Evolutionary conservation across 1,140 invertebrate species (phyloP).

Genomic region (Andrena cerasifolii): DNA sequence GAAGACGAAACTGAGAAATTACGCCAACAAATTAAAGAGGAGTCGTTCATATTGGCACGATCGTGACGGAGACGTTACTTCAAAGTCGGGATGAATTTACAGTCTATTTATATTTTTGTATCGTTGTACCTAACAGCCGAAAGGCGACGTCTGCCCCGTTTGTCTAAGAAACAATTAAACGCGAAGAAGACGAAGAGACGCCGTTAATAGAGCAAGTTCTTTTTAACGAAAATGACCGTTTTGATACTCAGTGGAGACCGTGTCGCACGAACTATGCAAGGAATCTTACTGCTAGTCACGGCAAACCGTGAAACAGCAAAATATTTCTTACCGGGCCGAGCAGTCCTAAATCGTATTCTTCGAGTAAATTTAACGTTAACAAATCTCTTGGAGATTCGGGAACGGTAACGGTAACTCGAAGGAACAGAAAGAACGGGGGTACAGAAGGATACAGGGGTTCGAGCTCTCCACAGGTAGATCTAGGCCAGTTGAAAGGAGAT

Average conservation of each 20-base stretch:
- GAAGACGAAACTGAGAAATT: constrained; percentile 70
- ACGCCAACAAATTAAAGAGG: constrained; percentile 56
- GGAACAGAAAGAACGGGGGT: neutral
- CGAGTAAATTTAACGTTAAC: neutral
- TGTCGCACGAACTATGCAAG: too few relatives aligned
- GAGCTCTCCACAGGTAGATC: neutral
- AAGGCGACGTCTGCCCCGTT: too few relatives aligned
- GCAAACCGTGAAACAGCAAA: neutral
- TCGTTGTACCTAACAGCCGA: neutral
- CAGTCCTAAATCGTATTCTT: neutral
- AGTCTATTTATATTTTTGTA: neutral
- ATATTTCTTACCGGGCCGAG: neutral
- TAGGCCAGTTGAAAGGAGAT: neutral
- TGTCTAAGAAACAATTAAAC: too few relatives aligned
- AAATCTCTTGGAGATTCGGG: neutral
- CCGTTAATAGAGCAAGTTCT: neutral
- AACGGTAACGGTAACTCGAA: neutral
- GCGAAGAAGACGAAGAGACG: neutral
- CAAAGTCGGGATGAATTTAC: neutral
- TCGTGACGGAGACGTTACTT: neutral
- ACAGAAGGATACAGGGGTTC: neutral
- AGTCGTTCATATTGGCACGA: constrained; percentile 22
- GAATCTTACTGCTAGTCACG: neutral
- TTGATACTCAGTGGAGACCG: too few relatives aligned
- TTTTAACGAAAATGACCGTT: neutral